These are phyloP conservation scores for Hypomesus transpacificus DNA, from an alignment of 2,113 vertebrate species.

Conservation along the genomic window DNA sequence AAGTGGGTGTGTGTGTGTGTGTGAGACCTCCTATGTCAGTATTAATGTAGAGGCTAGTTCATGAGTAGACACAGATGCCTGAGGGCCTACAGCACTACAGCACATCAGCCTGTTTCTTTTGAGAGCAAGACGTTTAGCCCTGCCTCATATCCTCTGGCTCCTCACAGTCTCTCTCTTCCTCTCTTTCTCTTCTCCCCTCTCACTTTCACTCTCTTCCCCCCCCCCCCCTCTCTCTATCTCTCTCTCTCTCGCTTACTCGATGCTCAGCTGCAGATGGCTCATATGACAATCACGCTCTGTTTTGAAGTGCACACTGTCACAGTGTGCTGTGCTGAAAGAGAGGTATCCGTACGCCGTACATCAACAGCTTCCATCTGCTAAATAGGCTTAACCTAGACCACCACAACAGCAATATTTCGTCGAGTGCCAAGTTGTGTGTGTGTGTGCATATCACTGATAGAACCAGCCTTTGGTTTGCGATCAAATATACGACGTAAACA, in stretches of 20 bases:
- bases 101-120: neutral
- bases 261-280: neutral
- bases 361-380: too few species aligned
- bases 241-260: neutral
- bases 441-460: too few species aligned
- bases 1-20: neutral
- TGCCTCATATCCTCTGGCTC: neutral
- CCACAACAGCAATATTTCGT: too few species aligned
- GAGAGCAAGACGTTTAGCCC: neutral
- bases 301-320: too few species aligned
- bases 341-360: too few species aligned
- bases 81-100: neutral
- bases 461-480: too few species aligned
- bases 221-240: neutral
- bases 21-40: neutral
- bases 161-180: too few species aligned
- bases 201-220: neutral
- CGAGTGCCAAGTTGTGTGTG: too few species aligned
- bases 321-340: too few species aligned
- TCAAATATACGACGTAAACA: too few species aligned
- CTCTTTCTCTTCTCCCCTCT: neutral
- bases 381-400: too few species aligned
- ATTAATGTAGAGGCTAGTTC: neutral
- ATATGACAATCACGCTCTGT: conserved; percentile 27
- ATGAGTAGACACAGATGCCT: neutral